Percentiles rank a stretch among this genome's conserved stretches.
Evolutionary conservation across 1,140 invertebrate species (phyloP).

Genomic region (Bombus pascuorum): DNA sequence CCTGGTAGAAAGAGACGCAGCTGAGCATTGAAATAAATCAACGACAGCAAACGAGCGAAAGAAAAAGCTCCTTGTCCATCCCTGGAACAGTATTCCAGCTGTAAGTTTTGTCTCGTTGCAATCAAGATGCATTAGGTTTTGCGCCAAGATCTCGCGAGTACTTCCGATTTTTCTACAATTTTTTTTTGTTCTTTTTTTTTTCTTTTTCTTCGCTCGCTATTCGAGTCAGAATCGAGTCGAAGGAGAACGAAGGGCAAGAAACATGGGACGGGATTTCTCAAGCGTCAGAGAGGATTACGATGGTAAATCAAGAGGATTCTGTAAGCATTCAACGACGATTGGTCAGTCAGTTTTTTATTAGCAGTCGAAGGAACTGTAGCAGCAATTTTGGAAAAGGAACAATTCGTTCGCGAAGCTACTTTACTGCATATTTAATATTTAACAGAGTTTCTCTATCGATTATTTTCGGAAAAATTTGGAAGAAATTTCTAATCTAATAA

Average conservation of each 20-base stretch:
- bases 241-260: background rate
- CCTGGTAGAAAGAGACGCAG: background rate
- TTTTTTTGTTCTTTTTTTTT: background rate
- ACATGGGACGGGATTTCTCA: background rate
- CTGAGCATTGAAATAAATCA: conserved; percentile 25
- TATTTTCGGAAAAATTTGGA: too few species aligned
- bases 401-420: background rate
- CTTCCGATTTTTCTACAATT: conserved; percentile 13
- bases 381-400: background rate
- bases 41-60: background rate
- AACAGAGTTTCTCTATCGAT: background rate
- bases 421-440: background rate
- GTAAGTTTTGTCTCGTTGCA: conserved; percentile 30
- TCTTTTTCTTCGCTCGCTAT: background rate
- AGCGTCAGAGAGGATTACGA: background rate
- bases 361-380: background rate
- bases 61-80: conserved; percentile 8
- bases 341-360: background rate
- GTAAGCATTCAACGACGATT: background rate
- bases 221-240: background rate
- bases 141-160: conserved; percentile 35
- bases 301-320: background rate
- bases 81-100: background rate
- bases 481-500: background rate
- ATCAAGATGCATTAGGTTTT: conserved; percentile 52